Base-by-base conservation (phyloP, 1,140 invertebrate species). In the Dendroctonus valens region DNA sequence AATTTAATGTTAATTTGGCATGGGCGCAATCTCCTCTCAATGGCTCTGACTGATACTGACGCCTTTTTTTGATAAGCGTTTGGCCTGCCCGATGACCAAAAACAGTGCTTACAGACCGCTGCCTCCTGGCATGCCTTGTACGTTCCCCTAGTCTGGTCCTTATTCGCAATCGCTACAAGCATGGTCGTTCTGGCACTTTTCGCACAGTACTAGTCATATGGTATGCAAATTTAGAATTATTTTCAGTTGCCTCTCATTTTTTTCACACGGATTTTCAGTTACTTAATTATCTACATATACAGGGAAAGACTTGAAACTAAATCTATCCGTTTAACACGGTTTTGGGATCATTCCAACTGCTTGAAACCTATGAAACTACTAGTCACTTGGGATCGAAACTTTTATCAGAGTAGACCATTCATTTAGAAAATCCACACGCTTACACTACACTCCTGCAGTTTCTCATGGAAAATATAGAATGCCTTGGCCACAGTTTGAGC, bases 131-230 rank as follows among this genome's bases (percentile, higher is more conserved):
- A 77, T 76, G 77, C 75, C 70, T 65, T 75, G 73, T 73, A 69
- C 68, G 57, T 67, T 67, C 72, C 72, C 70, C 70, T 77, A 72
- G 72, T 75, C 59, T 77, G 76, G 77, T 77, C 77, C 60, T 68
- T 78, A 72, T 69, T 77, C 69, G 77, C 76, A 71, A 75, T 78
- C 71, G 76, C 76, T 70, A 76, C 76, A 70, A 78, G 77, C 76
- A 78, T 78, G 77, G 73, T 77, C 73, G 73, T 78, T 72, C 76
- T 78, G 77, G 77, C 77, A 78, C 76, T 78, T 68, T 75, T 78
- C 71, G 74, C 76, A 74, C 76, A 77, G 70, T 75, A 76, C 67
- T 75, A 65, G 46, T 57, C 51, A 14, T 64, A 76, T 67, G 77
- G 77, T 78, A 78, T 77, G 77, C 75, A 76, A 68, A 68, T 64